Base-by-base conservation (phyloP, 2,888 invertebrate genomes). In the Andrena bicolor region DNA sequence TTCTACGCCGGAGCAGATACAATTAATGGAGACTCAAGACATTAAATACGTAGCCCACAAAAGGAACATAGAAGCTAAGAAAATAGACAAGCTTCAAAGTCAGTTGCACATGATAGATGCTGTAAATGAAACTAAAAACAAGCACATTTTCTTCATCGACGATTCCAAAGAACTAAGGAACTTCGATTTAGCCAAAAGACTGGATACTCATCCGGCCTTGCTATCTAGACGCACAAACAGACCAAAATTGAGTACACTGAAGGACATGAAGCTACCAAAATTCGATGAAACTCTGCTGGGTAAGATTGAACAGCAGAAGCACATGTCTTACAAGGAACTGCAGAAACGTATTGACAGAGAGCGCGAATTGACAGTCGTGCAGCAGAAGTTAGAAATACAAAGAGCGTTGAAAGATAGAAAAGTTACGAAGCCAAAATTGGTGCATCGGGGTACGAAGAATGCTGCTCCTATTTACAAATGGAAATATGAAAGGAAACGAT, bases 1-100 rank as follows among this genome's bases (percentile, higher is more conserved):
- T 89, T 96, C 98, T 87, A 96, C 97, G 1, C 96, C 96, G 0
- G 97, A 97, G 26, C 99, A 99, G 94, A 94, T 97, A 65, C 96
- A 97, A 81, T 93, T 99, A 73, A 98, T 99, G 97, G 96, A 97
- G 92, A 97, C 97, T 0, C 99, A 98, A 94, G 99, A 99, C 94
- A 94, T 98, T 8, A 97, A 97, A 88, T 99, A 99, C 90, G 95
- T 99, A 16, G 95, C 96, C 49, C 97, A 97, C 95, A 98, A 98
- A 92, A 95, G 97, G 69, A 97, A 97, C 2, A 96, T 98, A 49
- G 99, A 99, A 94, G 94, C 96, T 0, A 97, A 97, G 88, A 97
- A 97, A 94, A 95, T 97, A 76, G 96, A 96, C 82, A 96, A 96
- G 86, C 94, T 98, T 41, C 97, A 98, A 94, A 95, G 97, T 0